Percentiles rank a stretch among this genome's conserved stretches.
Evolutionary conservation across 2,888 invertebrate species (phyloP).

Genomic region (Prosopocoilus inquinatus): DNA sequence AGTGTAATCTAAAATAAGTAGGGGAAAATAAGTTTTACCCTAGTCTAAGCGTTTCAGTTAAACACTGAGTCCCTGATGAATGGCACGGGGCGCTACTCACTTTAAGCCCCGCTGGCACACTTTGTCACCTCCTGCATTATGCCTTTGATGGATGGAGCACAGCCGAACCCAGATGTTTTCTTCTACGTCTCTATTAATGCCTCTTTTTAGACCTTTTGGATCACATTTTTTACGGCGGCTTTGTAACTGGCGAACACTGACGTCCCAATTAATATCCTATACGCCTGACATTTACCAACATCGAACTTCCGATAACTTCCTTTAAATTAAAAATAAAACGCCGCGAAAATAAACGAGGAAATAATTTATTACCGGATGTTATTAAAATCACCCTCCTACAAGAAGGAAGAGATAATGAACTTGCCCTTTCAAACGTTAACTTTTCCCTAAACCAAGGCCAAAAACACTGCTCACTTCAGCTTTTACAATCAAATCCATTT

Average conservation of each 20-base stretch:
- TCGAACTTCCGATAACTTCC: no score
- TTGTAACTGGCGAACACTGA: slow-evolving; percentile 11
- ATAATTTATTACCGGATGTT: no score
- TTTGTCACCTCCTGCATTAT: slow-evolving; percentile 48
- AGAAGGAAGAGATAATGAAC: no score
- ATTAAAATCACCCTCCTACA: no score
- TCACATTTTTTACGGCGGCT: slow-evolving; percentile 18
- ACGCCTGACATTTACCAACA: neutral
- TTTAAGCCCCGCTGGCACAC: slow-evolving; percentile 46
- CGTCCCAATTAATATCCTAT: neutral
- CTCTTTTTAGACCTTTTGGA: slow-evolving; percentile 33
- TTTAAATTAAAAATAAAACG: no score
- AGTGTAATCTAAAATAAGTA: slow-evolving; percentile 40
- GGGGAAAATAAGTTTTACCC: slow-evolving; percentile 29
- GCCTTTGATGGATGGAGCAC: slow-evolving; percentile 47
- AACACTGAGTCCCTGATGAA: slow-evolving; percentile 46
- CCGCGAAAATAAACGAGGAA: no score
- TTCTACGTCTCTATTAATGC: slow-evolving; percentile 47
- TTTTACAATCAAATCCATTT: no score
- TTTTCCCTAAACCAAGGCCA: no score
- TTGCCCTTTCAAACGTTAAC: no score
- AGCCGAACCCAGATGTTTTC: slow-evolving; percentile 42
- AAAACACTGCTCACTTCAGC: no score
- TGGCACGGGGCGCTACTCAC: slow-evolving; percentile 42
- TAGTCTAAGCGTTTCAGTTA: slow-evolving; percentile 28